Percentiles rank a stretch among this genome's conserved stretches.
These are phyloP conservation scores for Anthophora plumipes DNA, from an alignment of 2,888 invertebrate genomes.

Conservation along the genomic window DNA sequence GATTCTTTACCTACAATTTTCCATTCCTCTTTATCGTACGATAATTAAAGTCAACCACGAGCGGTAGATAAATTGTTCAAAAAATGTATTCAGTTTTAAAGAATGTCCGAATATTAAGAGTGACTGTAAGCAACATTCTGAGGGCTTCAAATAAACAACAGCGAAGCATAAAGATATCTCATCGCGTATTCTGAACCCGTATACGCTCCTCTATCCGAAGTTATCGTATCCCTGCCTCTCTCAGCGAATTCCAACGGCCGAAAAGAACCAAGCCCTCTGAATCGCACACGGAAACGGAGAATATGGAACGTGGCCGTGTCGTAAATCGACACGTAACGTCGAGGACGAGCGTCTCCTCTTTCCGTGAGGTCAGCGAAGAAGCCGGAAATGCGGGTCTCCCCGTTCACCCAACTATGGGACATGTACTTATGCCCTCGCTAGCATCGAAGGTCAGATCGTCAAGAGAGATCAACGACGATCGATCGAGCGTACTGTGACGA, in stretches of 20 bases:
- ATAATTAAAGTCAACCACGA: too few species aligned
- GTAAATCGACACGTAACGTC: constrained; percentile 63
- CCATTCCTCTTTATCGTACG: too few species aligned
- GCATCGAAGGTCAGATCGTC: constrained; percentile 48
- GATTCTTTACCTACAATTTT: too few species aligned
- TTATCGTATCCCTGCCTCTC: constrained; percentile 17
- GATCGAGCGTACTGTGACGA: constrained; percentile 58
- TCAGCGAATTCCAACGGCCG: constrained; percentile 54
- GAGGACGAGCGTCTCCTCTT: constrained; percentile 51
- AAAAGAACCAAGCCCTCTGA: constrained; percentile 39
- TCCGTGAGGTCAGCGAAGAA: constrained; percentile 66
- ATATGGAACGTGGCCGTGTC: constrained; percentile 64
- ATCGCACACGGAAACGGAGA: constrained; percentile 57
- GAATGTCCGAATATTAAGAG: too few species aligned
- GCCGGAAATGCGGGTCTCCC: constrained; percentile 70
- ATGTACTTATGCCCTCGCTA: constrained; percentile 48
- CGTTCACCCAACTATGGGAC: constrained; percentile 20
- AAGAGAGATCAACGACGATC: constrained; percentile 51
- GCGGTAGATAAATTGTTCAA: too few species aligned
- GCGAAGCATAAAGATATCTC: constrained; percentile 4
- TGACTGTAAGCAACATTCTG: too few species aligned
- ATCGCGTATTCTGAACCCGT: constrained; percentile 8
- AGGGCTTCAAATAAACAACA: constrained; percentile 31
- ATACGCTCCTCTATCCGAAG: neutral
- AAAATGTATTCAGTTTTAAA: too few species aligned